Conservation (phyloP, 1,140 invertebrate species). For the Asobara japonica region DNA sequence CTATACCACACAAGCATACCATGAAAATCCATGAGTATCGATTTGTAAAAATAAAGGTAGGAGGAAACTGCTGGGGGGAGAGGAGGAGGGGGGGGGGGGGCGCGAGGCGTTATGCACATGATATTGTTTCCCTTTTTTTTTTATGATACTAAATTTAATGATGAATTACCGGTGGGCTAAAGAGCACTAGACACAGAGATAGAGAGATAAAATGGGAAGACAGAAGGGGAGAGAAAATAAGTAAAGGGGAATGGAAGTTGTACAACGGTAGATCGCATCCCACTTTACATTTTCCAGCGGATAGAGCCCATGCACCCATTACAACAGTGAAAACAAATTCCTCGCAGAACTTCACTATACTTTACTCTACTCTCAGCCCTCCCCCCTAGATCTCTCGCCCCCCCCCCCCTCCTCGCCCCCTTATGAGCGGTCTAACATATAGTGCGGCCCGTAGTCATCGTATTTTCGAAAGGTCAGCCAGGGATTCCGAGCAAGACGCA, state of each 20-base stretch:
- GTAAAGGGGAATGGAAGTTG: neutral
- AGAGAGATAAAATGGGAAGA: slow-evolving; percentile 5
- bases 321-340: slow-evolving; percentile 40
- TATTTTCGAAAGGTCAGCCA: slow-evolving; percentile 45
- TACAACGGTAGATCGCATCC: slow-evolving; percentile 24
- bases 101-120: too few species aligned
- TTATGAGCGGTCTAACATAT: slow-evolving; percentile 6
- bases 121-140: too few species aligned
- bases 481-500: slow-evolving; percentile 33
- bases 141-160: neutral
- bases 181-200: neutral
- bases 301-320: slow-evolving; percentile 24
- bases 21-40: slow-evolving; percentile 8
- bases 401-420: neutral
- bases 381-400: too few species aligned
- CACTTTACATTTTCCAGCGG: slow-evolving; percentile 24
- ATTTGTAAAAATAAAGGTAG: neutral
- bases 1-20: neutral
- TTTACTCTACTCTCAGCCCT: slow-evolving; percentile 34
- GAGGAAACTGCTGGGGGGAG: neutral
- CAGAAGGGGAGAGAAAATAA: neutral
- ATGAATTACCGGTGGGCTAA: neutral
- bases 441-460: slow-evolving; percentile 15
- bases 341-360: slow-evolving; percentile 38
- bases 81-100: too few species aligned